Percentiles rank a stretch among this genome's conserved stretches.
Conservation (phyloP, 2,888 invertebrate genomes). For the Xanthorhoe designata region DNA sequence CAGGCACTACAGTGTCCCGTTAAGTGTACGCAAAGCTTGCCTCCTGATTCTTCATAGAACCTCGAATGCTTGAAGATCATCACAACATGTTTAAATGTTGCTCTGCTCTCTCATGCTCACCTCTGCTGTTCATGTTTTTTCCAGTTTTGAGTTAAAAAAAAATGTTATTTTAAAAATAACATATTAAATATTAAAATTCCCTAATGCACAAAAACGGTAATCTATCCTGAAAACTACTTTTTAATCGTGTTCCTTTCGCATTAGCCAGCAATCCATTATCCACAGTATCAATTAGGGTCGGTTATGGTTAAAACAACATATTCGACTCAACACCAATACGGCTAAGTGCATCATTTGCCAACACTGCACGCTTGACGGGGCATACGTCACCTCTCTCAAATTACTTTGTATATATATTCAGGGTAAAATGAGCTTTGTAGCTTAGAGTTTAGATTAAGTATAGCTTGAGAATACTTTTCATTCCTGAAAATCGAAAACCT, state of each 20-base stretch:
- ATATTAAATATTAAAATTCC: not conserved
- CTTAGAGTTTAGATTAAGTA: not conserved
- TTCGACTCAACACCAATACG: conserved; percentile 62
- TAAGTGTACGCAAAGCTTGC: too few species aligned
- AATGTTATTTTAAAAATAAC: not conserved
- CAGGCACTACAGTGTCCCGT: too few species aligned
- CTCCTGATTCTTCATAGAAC: too few species aligned
- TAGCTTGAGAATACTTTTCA: not conserved
- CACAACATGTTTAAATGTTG: too few species aligned
- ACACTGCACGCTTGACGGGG: conserved; percentile 49
- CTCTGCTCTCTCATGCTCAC: too few species aligned
- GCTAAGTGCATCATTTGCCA: conserved; percentile 70
- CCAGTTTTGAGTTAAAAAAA: not conserved
- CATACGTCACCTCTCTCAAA: conserved; percentile 41
- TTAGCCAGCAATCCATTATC: conserved; percentile 58
- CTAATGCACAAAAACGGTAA: conserved; percentile 7
- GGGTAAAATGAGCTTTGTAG: conserved; percentile 10
- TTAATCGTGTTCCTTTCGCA: conserved; percentile 55
- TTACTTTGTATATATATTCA: not conserved
- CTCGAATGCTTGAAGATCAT: too few species aligned
- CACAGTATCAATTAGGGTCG: conserved; percentile 57
- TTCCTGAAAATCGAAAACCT: not conserved
- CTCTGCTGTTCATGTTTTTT: too few species aligned
- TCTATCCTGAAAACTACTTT: conserved; percentile 41
- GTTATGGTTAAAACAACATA: conserved; percentile 56